These are phyloP conservation scores for Myrmecophaga tridactyla DNA, from an alignment of 2,113 vertebrate species.

Conservation along the genomic window DNA sequence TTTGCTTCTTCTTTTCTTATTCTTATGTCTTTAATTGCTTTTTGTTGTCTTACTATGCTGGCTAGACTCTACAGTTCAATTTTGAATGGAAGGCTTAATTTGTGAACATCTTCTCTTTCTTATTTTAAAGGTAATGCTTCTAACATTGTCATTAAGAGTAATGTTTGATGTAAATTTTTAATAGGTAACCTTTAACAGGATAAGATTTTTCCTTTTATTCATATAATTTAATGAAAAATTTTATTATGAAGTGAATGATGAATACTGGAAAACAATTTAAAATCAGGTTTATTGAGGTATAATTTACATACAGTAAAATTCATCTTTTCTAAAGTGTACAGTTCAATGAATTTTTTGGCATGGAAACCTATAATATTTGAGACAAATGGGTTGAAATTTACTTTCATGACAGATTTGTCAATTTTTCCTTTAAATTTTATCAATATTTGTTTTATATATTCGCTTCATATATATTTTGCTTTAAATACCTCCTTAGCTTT, in stretches of 20 bases:
- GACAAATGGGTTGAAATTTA: neutral
- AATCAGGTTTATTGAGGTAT: neutral
- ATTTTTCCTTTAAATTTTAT: neutral
- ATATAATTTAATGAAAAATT: neutral
- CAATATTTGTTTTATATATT: neutral
- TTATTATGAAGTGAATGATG: neutral
- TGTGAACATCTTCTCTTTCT: neutral
- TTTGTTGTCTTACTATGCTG: neutral
- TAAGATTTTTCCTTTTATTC: conserved; percentile 32
- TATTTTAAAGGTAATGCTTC: conserved; percentile 5
- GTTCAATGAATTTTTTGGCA: neutral
- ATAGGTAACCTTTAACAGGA: neutral
- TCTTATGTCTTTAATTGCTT: neutral
- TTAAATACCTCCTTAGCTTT: neutral
- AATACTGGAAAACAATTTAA: neutral
- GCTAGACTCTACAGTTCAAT: neutral
- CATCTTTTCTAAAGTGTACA: neutral
- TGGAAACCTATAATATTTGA: neutral
- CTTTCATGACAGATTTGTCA: neutral
- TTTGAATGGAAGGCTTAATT: neutral
- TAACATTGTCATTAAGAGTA: neutral
- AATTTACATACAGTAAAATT: neutral
- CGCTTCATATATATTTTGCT: neutral
- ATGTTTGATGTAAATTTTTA: neutral
- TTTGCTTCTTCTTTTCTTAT: neutral